A percentile compares a stretch with the other conserved stretches of the same genome.
These are phyloP conservation scores for Cyprinodon brontotheroides DNA, from an alignment of 2,113 vertebrate species.

Conservation along the genomic window DNA sequence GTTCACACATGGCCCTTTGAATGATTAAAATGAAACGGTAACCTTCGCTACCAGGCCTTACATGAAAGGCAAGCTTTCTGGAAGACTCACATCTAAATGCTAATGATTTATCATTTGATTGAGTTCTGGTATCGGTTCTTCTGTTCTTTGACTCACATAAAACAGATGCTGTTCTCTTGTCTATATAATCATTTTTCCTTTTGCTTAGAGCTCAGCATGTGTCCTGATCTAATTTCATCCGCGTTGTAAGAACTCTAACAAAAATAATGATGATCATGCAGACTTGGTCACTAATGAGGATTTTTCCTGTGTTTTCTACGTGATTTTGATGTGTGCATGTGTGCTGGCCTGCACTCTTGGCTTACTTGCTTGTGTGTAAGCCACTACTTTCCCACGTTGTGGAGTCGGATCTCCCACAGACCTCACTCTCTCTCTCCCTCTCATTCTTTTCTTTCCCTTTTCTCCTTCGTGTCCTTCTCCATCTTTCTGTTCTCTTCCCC, in stretches of 20 bases:
- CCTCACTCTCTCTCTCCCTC: conserved; percentile 32
- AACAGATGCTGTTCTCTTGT: conserved; percentile 7
- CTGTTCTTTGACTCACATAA: conserved; percentile 19
- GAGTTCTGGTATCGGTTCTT: conserved; percentile 23
- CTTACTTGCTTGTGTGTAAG: conserved; percentile 67
- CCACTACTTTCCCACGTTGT: conserved; percentile 81
- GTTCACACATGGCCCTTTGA: conserved; percentile 42
- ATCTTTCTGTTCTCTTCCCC: conserved; percentile 34
- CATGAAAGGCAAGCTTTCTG: conserved; percentile 49
- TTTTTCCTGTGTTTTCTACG: conserved; percentile 26
- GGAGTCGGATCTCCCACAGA: conserved; percentile 68
- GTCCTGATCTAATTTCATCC: conserved; percentile 66
- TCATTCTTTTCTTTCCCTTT: conserved; percentile 16
- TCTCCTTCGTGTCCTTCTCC: conserved; percentile 25
- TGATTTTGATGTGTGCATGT: conserved; percentile 51
- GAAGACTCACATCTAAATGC: conserved; percentile 42
- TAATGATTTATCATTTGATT: conserved; percentile 70
- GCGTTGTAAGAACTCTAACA: conserved; percentile 64
- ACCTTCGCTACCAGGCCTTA: conserved; percentile 30
- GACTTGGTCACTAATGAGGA: conserved; percentile 58
- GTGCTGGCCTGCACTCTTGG: conserved; percentile 60
- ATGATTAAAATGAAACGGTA: conserved; percentile 60
- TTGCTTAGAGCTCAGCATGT: conserved; percentile 58
- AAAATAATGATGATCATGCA: conserved; percentile 62
- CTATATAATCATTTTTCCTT: conserved; percentile 7